phyloP scores from a whole-genome alignment of 2,113 vertebrate species.

The cattle (Bos taurus) region DNA sequence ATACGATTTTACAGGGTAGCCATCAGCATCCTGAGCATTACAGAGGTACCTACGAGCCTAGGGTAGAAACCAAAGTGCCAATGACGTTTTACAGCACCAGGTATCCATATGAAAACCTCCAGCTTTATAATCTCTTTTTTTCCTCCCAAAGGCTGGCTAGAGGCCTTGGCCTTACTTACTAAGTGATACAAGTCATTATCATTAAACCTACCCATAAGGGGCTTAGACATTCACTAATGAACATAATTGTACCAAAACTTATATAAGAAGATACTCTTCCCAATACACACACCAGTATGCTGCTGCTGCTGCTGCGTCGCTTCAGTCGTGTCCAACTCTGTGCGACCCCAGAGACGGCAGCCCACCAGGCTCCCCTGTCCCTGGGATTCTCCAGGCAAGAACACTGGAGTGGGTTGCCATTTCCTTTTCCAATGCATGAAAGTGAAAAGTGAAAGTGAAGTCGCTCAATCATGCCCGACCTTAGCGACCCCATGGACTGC shows the following conservation, averaged over 20 bases:
- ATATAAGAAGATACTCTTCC: neutral
- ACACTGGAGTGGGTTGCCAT: too few relatives aligned
- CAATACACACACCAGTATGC: neutral
- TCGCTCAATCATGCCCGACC: too few relatives aligned
- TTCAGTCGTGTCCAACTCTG: too few relatives aligned
- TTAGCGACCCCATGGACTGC: too few relatives aligned
- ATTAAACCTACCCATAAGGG: neutral
- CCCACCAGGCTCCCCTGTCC: too few relatives aligned
- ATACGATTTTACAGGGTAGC: neutral
- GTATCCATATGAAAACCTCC: neutral
- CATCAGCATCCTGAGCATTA: neutral
- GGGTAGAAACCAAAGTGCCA: neutral
- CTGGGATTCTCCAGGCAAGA: too few relatives aligned
- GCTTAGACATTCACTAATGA: neutral
- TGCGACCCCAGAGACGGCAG: too few relatives aligned
- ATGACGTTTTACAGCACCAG: neutral
- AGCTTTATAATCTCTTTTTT: neutral
- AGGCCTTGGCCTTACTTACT: neutral
- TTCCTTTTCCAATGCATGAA: too few relatives aligned
- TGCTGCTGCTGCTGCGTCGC: too few relatives aligned
- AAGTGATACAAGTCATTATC: neutral
- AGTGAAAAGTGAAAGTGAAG: too few relatives aligned
- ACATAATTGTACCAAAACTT: neutral
- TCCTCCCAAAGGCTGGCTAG: neutral
- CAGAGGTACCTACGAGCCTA: neutral